Percentiles rank a stretch among this genome's conserved stretches.
phyloP scores from a whole-genome alignment of 1,140 invertebrate genomes.

The Adelges cooleyi region DNA sequence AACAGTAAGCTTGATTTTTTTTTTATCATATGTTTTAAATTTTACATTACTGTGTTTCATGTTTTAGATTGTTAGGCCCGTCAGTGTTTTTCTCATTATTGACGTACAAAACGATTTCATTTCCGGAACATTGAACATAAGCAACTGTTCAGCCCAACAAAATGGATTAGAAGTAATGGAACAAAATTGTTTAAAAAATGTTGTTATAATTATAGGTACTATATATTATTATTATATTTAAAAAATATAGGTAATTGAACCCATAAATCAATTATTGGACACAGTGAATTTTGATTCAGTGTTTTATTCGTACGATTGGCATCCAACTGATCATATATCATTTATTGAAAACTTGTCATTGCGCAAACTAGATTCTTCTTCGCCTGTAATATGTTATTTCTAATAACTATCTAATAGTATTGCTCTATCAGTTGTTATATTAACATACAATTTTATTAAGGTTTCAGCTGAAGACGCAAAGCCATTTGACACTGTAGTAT shows the following conservation, averaged over 20 bases:
- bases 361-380: constrained; percentile 54
- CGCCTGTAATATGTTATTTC: constrained; percentile 42
- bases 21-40: too few relatives aligned
- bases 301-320: constrained; percentile 96
- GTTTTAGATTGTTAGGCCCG: constrained; percentile 66
- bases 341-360: constrained; percentile 83
- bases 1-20: constrained; percentile 51
- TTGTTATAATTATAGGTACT: too few relatives aligned
- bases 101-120: constrained; percentile 99
- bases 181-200: too few relatives aligned
- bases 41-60: too few relatives aligned
- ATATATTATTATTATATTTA: background rate
- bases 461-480: constrained; percentile 54
- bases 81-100: constrained; percentile 82
- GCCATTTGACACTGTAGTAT: constrained; percentile 81
- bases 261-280: constrained; percentile 81
- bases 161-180: constrained; percentile 68
- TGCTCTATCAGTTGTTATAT: background rate
- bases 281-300: constrained; percentile 77
- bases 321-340: constrained; percentile 90
- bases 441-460: constrained; percentile 19
- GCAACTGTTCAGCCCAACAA: constrained; percentile 82
- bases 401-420: background rate
- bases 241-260: constrained; percentile 58
- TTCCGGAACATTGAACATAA: constrained; percentile 81